These are phyloP conservation scores for Enchytraeus crypticus DNA, from an alignment of 2,888 invertebrate genomes.

Conservation along the genomic window DNA sequence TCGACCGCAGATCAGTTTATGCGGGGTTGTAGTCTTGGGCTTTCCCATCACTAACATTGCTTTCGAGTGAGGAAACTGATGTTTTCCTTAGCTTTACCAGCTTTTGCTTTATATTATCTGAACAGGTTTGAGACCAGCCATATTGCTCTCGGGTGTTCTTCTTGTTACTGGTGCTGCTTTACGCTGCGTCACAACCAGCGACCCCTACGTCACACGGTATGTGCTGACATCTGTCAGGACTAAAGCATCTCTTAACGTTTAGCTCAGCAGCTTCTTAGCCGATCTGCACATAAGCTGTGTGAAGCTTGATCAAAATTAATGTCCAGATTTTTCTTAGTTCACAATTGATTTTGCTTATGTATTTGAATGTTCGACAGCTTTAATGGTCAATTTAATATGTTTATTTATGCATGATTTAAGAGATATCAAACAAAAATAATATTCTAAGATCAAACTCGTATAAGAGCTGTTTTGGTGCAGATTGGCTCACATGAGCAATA, in stretches of 20 bases:
- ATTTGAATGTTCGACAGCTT: background rate
- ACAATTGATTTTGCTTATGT: background rate
- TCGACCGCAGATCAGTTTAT: too few species aligned
- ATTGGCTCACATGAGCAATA: conserved; percentile 20
- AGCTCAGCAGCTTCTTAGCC: background rate
- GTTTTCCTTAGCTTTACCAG: too few species aligned
- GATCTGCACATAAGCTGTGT: background rate
- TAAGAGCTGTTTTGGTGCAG: too few species aligned
- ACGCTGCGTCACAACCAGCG: conserved; percentile 10
- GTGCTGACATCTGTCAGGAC: background rate
- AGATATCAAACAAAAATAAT: too few species aligned
- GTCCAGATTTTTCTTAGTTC: background rate
- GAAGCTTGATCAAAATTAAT: background rate
- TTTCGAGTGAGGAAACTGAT: too few species aligned
- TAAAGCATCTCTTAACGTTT: background rate
- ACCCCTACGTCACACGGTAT: conserved; percentile 17
- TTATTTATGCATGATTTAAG: background rate
- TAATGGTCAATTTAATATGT: background rate
- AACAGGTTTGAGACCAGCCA: conserved; percentile 16
- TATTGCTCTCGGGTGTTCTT: conserved; percentile 4
- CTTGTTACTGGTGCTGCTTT: conserved; percentile 12
- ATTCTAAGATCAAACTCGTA: too few species aligned
- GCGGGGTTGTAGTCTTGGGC: too few species aligned
- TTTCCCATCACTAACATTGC: too few species aligned
- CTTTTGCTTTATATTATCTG: too few species aligned